Base-by-base conservation (phyloP, 35 echinoderm and acorn worm species). In the Diadema setosum region DNA sequence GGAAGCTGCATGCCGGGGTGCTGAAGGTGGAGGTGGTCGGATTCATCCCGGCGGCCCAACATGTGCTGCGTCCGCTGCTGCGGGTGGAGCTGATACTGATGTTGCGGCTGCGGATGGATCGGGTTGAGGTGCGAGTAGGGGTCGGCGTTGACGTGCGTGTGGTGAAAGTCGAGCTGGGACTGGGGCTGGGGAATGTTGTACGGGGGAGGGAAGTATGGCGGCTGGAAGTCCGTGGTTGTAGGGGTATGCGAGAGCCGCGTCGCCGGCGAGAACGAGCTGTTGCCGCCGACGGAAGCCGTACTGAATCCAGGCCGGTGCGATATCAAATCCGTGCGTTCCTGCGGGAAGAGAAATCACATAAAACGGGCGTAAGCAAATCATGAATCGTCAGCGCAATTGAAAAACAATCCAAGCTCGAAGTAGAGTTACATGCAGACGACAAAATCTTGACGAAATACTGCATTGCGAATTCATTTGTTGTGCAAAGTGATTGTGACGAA, bases 181-280 rank as follows among this genome's bases (percentile, higher is more conserved):
- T 96, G 94, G 18, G 89, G 93, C 86, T 97, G 95, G 42, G 91
- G 92, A 81, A 91, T 93, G 91, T 97, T 97, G 91, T 97, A 97
- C 6, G 95, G 95, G 25, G 95, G 95, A 16, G 95, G 95, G 83
- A 97, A 97, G 84, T 97, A 97, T 23, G 95, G 95, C 23, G 95
- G 95, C 69, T 97, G 95, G 87, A 97, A 97, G 87, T 97, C 95
- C 63, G 95, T 93, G 63, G 95, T 87, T 20, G 94, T 91, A 20
- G 95, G 95, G 52, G 92, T 93, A 39, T 93, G 91, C 17, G 95
- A 97, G 39, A 97, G 92, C 80, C 95, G 83, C 12, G 95, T 89
- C 37, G 95, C 95, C 33, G 95, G 91, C 11, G 91, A 93, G 67
- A 97, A 97, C 5, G 95, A 97, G 29, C 85, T 89, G 60, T 90